These are phyloP conservation scores for Noctua janthina DNA, from an alignment of 2,888 invertebrate species.

Conservation along the genomic window DNA sequence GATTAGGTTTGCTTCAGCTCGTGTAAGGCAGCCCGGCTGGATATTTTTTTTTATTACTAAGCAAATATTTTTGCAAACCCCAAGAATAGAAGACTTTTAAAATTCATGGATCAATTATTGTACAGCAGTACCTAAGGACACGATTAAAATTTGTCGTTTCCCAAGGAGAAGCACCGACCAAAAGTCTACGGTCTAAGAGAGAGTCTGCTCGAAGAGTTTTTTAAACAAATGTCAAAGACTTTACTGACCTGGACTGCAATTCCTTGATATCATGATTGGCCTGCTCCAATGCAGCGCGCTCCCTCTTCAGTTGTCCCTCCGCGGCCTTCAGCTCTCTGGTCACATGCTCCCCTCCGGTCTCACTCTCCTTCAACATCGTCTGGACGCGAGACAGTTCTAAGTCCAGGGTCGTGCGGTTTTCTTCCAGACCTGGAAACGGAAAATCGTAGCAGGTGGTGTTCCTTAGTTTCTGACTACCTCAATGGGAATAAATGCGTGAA, in stretches of 20 bases:
- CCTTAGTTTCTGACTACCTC: not conserved
- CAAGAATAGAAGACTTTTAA: not conserved
- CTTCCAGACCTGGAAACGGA: constrained; percentile 92
- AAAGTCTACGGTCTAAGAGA: not conserved
- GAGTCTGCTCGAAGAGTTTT: not conserved
- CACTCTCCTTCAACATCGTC: constrained; percentile 91
- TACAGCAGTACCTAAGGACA: not conserved
- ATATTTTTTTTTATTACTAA: not conserved
- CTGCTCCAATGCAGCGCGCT: constrained; percentile 92
- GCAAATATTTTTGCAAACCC: not conserved
- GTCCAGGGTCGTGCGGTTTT: constrained; percentile 93
- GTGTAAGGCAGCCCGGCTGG: not conserved
- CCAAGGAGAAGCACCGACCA: too few species aligned
- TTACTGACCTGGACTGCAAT: constrained; percentile 91
- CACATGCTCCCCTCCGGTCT: constrained; percentile 93
- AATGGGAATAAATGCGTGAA: not conserved
- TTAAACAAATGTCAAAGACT: not conserved
- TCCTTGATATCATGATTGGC: constrained; percentile 95
- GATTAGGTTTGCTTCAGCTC: too few species aligned
- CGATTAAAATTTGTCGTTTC: not conserved
- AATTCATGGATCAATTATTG: not conserved
- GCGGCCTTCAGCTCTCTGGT: constrained; percentile 93
- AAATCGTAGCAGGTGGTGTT: not conserved
- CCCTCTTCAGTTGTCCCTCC: constrained; percentile 92
- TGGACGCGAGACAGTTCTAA: constrained; percentile 94